These are phyloP conservation scores for Drosophila equinoxialis DNA, from an alignment of 1,140 invertebrate species.

Conservation along the genomic window DNA sequence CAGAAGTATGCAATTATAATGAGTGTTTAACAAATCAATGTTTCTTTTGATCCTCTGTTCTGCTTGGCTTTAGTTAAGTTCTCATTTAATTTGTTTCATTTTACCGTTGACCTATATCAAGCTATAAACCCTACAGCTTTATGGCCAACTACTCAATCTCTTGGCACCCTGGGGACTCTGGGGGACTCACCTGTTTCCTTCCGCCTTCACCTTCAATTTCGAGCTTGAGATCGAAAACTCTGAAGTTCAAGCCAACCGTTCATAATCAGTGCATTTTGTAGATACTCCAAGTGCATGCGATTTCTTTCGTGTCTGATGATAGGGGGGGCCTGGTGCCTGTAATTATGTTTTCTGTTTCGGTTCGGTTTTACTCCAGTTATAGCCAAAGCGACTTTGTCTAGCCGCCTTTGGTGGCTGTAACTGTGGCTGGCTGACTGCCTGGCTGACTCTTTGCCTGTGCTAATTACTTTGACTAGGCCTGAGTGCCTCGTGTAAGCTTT, in stretches of 20 bases:
- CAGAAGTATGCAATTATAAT: background rate
- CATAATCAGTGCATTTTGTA: conserved; percentile 78
- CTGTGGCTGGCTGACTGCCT: conserved; percentile 41
- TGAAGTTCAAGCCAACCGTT: conserved; percentile 56
- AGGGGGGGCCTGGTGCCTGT: conserved; percentile 35
- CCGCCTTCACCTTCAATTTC: conserved; percentile 25
- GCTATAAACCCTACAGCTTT: conserved; percentile 46
- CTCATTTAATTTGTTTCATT: conserved; percentile 13
- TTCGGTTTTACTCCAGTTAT: conserved; percentile 78
- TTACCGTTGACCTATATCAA: conserved; percentile 69
- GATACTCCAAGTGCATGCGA: conserved; percentile 59
- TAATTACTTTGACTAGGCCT: conserved; percentile 75
- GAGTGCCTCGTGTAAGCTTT: conserved; percentile 66
- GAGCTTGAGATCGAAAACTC: conserved; percentile 18
- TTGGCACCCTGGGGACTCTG: conserved; percentile 19
- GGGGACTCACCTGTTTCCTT: conserved; percentile 39
- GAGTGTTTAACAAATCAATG: background rate
- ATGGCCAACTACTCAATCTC: conserved; percentile 46
- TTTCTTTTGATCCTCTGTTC: background rate
- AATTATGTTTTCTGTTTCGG: conserved; percentile 77
- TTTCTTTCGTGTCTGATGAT: conserved; percentile 71
- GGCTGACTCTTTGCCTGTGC: conserved; percentile 51
- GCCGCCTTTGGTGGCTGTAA: conserved; percentile 45
- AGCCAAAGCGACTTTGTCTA: conserved; percentile 54
- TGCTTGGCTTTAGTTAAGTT: background rate